Base-by-base conservation (phyloP, 2,888 invertebrate species). In the Troides oblongomaculatus region DNA sequence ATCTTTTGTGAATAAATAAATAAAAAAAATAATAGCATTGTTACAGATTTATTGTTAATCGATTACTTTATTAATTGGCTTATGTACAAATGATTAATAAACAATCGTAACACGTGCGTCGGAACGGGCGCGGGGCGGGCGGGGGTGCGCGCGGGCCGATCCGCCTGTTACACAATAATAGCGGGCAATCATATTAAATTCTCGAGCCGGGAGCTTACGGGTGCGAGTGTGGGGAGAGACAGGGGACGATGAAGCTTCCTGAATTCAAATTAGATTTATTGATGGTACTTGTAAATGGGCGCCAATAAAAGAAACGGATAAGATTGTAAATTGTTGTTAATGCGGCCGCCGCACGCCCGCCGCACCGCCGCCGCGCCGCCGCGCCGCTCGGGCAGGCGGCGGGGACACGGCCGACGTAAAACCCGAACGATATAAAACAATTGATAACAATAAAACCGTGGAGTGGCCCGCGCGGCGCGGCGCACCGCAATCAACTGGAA, bases 371-470 rank as follows among this genome's bases (percentile, higher is more conserved):
- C 56, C 56, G 70, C 50, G 14, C 46, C 25, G 25, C 25, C 0
- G 1, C 25, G 25, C 25, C 30, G 30, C 30, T 4, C 30, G 8
- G 43, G 43, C 43, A 2, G 1, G 12, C 12, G 12, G 43, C 53
- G 53, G 75, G 72, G 70, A 74, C 65, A 62, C 69, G 74, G 72
- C 77, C 78, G 76, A 78, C 77, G 46, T 72, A 74, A 76, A 75
- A 78, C 60, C 60, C 68, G 59, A 62, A 70, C 68, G 75, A 76
- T 77, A 79, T 81, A 79, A 84, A 86, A 86, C 87, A 85, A 91
- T 90, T 90, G 84, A 89, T 88, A 85, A 85, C 84, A 88, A 90
- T 91, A 90, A 90, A 90, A 88, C 86, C 81, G 85, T 88, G 87
- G 86, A 81, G 78, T 74, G 74, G 74, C 82, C 77, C 81, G 80